Base-by-base conservation (phyloP, 2,888 invertebrate species). In the Pristionchus entomophagus region DNA sequence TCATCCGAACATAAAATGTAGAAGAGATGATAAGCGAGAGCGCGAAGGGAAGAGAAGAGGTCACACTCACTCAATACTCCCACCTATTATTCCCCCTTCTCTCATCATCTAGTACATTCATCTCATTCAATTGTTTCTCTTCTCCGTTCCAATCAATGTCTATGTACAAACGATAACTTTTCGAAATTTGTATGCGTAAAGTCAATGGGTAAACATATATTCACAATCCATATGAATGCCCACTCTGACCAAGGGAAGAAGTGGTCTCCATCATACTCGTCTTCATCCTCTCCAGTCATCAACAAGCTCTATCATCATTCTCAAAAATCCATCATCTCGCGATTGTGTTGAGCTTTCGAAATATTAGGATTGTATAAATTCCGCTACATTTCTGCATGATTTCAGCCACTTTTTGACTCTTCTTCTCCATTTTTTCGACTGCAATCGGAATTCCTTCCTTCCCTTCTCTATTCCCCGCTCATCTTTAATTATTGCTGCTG, bases 1-100 rank as follows among this genome's bases (percentile, higher is more conserved):
- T 73, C 26, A 45, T 41, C 26, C 45, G n/a, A 38, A 73, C 73
- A 73, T 73, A 73, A 73, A 73, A 73, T n/a, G n/a, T n/a, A n/a
- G 73, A 19, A 65, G 26, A 41, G 22, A n/a, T 73, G 38, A 73
- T 73, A 38, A 73, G 73, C 10, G 69, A 22, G 38, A 35, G 35
- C n/a, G n/a, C 32, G 45, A 17, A 73, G 41, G 26, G 45, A 22
- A 45, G 35, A 32, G 38, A 45, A 38, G 73, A 69, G 38, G 73
- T 73, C 38, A 73, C 26, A 65, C 65, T 65, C 65, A 14, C 65
- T 22, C 56, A 59, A n/a, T 56, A 22, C 56, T 56, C 56, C 56
- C 56, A 56, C 56, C 10, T 56, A 8, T 56, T n/a, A n/a, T n/a
- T n/a, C n/a, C n/a, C 29, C 5, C 73, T 73, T 35, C 41, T 73